Conservation (phyloP, 1,140 invertebrate genomes). For the Holcopasites calliopsidis region DNA sequence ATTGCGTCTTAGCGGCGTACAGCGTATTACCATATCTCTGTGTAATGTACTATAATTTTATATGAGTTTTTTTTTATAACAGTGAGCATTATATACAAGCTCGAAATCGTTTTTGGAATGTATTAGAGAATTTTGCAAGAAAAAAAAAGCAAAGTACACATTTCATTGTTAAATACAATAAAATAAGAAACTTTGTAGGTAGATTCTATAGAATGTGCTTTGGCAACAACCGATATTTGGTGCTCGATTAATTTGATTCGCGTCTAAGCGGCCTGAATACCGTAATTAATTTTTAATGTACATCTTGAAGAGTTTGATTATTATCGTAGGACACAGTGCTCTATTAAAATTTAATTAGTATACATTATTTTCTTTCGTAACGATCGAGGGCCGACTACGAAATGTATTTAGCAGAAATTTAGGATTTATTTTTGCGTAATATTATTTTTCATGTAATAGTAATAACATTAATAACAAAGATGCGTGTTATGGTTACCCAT, state of each 20-base stretch:
- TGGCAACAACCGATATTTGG: constrained; percentile 33
- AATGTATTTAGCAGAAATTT: constrained; percentile 34
- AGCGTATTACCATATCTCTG: constrained; percentile 8
- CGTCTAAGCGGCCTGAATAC: constrained; percentile 37
- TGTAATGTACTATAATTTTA: constrained; percentile 33
- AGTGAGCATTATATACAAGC: background rate
- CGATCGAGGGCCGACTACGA: background rate
- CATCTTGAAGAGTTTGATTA: constrained; percentile 11
- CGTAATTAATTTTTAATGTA: constrained; percentile 20
- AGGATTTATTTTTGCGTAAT: constrained; percentile 41
- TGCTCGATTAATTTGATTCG: constrained; percentile 46
- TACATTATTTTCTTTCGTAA: constrained; percentile 22
- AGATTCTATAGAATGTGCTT: constrained; percentile 42
- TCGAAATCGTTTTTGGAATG: constrained; percentile 4
- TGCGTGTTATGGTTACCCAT: constrained; percentile 47
- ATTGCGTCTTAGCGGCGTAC: background rate
- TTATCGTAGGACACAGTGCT: constrained; percentile 15
- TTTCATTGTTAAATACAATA: constrained; percentile 1
- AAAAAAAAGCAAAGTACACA: background rate
- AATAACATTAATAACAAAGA: constrained; percentile 20
- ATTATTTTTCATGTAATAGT: constrained; percentile 20
- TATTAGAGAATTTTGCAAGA: background rate
- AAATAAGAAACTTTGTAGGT: constrained; percentile 45
- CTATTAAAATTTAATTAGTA: constrained; percentile 8
- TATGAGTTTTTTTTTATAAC: constrained; percentile 27